Base-by-base conservation (phyloP, 2,797 vertebrate species). In the Pelobates cultripes region DNA sequence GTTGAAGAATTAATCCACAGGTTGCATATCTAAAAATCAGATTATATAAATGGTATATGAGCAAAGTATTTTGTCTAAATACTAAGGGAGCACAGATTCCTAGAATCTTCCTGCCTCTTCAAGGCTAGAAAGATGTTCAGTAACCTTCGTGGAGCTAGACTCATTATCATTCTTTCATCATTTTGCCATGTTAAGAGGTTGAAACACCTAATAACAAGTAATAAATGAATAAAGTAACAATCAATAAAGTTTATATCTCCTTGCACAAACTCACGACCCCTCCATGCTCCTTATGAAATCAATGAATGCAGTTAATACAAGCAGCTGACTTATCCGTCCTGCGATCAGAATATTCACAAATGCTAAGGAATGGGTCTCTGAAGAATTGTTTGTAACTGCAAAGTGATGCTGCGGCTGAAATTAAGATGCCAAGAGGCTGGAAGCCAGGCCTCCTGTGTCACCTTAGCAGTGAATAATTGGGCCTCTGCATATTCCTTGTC, bases 401-500 rank as follows among this genome's bases (percentile, higher is more conserved):
- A 93, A 95, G 92, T 91, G 93, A 92, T 94, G 92, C 88, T 90
- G 91, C 91, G 92, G 94, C 92, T 96, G 96, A 96, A 95, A 93
- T 90, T 95, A 94, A 94, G 94, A 95, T 92, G 94, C 93, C 91
- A 90, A 87, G 89, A 94, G 94, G 91, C 86, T 90, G 90, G 92
- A 92, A 94, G 87, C 90, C 94, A 94, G 93, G 91, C 90, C 92
- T 93, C 92, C 92, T 91, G 95, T 96, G 96, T 96, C 96, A 96
- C 94, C 94, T 93, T 91, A 94, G 91, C 92, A 93, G 93, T 97
- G 96, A 98, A 94, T 96, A 95, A 97, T 96, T 94, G 95, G 94
- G 94, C 93, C 94, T 95, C 95, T 97, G 96, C 96, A 96, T 97
- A 96, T 94, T 95, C 94, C 95, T 95, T 97, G 97, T 98, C 97